These are phyloP conservation scores for Rhaphigaster nebulosa DNA, from an alignment of 2,888 invertebrate genomes.

Conservation along the genomic window DNA sequence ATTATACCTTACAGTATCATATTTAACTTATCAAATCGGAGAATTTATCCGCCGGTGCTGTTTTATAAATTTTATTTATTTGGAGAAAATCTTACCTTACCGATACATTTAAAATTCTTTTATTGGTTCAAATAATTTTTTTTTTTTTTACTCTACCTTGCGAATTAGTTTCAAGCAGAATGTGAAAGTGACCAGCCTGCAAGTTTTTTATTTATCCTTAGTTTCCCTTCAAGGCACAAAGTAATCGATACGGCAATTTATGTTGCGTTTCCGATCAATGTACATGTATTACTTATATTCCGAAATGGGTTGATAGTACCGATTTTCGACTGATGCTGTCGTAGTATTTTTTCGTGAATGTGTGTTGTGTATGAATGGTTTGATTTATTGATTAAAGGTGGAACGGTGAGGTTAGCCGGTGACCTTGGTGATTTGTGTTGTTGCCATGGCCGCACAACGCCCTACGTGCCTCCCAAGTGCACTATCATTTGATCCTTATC, in stretches of 20 bases:
- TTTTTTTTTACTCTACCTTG: background rate
- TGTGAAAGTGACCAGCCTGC: background rate
- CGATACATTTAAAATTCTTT: background rate
- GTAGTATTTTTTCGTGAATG: background rate
- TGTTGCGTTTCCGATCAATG: background rate
- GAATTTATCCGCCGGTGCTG: background rate
- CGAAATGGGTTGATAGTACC: background rate
- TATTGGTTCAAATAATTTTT: background rate
- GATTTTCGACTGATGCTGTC: background rate
- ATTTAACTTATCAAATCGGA: background rate
- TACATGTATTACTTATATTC: background rate
- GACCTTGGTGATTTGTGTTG: constrained; percentile 64
- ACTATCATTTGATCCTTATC: constrained; percentile 31
- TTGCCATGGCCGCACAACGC: constrained; percentile 61
- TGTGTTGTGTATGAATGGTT: constrained; percentile 61
- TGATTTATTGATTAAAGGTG: constrained; percentile 63
- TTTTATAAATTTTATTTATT: background rate
- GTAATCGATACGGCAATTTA: background rate
- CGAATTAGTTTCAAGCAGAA: background rate
- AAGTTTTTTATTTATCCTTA: background rate
- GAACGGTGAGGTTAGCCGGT: constrained; percentile 53
- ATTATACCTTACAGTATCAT: background rate
- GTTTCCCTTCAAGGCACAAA: no score
- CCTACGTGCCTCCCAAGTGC: constrained; percentile 53
- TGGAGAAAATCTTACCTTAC: background rate